Conservation (phyloP, 2,888 invertebrate species). For the Meloe dianella region DNA sequence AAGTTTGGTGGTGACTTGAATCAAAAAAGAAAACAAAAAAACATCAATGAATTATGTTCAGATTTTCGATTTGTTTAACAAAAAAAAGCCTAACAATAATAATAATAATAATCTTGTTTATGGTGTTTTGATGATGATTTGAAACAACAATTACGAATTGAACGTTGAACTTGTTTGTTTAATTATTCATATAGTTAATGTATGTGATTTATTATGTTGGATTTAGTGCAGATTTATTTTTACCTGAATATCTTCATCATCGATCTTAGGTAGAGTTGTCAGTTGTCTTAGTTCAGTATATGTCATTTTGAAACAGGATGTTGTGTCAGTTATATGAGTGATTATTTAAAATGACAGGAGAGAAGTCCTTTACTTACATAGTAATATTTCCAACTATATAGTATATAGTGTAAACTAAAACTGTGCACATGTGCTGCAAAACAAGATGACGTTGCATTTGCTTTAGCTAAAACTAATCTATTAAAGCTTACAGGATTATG, state of each 20-base stretch:
- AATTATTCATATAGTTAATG: background rate
- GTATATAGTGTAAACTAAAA: background rate
- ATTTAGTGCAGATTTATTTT: background rate
- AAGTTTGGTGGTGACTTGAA: slow-evolving; percentile 34
- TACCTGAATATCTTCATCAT: background rate
- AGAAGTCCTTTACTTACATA: background rate
- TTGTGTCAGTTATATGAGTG: background rate
- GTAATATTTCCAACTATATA: background rate
- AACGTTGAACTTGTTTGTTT: background rate
- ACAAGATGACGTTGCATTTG: background rate
- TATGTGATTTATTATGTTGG: background rate
- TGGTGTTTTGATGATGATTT: too few species aligned
- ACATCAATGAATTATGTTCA: slow-evolving; percentile 30
- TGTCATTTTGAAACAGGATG: background rate
- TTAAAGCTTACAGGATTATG: background rate
- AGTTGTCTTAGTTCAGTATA: slow-evolving; percentile 1
- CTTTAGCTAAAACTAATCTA: background rate
- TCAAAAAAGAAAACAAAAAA: too few species aligned
- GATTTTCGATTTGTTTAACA: background rate
- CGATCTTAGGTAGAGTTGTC: slow-evolving; percentile 7
- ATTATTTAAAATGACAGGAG: slow-evolving; percentile 9
- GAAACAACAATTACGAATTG: background rate
- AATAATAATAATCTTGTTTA: background rate
- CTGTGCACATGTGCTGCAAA: slow-evolving; percentile 9
- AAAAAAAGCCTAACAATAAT: background rate